Evolutionary conservation across 1,140 invertebrate species (phyloP).

Genomic region (Amyelois transitella): DNA sequence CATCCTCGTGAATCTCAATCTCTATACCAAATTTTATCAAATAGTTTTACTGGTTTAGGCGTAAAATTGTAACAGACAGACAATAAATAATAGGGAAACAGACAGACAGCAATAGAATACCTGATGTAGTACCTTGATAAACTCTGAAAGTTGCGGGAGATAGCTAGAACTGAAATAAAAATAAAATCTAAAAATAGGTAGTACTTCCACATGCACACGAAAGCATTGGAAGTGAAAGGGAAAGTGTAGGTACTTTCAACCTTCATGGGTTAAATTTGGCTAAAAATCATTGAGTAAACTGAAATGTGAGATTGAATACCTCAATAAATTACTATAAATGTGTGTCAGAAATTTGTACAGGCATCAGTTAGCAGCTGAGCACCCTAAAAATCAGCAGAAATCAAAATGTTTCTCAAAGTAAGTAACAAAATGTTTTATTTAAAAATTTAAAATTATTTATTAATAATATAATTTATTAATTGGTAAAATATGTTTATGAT

Average conservation of each 20-base stretch:
- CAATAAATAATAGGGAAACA: no score
- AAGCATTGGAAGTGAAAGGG: background rate
- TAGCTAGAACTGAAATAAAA: no score
- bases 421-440: background rate
- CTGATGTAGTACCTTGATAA: no score
- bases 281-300: background rate
- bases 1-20: no score
- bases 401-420: slow-evolving; percentile 16
- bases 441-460: background rate
- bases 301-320: background rate
- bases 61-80: no score
- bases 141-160: no score
- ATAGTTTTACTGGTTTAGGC: no score
- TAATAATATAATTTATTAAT: background rate
- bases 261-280: background rate
- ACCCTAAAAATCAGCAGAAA: background rate
- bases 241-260: background rate
- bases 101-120: no score
- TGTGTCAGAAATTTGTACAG: background rate
- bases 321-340: background rate
- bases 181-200: no score
- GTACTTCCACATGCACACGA: no score
- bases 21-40: no score
- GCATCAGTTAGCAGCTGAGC: background rate
- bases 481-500: no score